Conservation (phyloP, 1,140 invertebrate genomes). For the Brachionus calyciflorus region DNA sequence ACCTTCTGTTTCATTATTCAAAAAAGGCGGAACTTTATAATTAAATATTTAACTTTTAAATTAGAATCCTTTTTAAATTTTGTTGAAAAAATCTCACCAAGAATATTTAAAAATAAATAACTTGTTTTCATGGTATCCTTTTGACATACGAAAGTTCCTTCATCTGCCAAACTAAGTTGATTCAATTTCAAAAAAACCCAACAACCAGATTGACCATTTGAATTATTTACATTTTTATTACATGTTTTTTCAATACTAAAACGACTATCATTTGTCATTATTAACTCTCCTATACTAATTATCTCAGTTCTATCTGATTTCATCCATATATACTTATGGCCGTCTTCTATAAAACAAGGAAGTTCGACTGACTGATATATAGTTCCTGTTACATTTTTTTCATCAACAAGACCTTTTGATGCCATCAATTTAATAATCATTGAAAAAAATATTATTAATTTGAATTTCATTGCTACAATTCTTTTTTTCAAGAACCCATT, state of each 20-base stretch:
- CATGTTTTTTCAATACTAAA: neutral
- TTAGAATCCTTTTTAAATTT: neutral
- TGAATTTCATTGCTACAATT: too few species aligned
- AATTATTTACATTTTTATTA: neutral
- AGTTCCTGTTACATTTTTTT: neutral
- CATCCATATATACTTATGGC: constrained; percentile 43
- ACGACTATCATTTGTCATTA: neutral
- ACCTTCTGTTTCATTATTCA: neutral
- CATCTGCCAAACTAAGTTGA: neutral
- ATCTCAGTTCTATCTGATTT: neutral
- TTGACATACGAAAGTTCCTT: constrained; percentile 26
- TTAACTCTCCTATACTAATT: neutral
- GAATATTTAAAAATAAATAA: constrained; percentile 15
- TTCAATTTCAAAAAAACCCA: constrained; percentile 12
- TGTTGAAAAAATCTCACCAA: neutral
- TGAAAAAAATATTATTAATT: too few species aligned
- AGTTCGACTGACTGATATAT: neutral
- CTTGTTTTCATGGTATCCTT: constrained; percentile 9
- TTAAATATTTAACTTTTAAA: neutral
- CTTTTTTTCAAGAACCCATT: too few species aligned
- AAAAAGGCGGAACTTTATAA: constrained; percentile 21
- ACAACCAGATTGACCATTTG: neutral
- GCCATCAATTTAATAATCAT: neutral
- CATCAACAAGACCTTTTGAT: neutral
- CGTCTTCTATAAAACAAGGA: constrained; percentile 5